Base-by-base conservation (phyloP, 2,113 vertebrate species). In the Takifugu flavidus region DNA sequence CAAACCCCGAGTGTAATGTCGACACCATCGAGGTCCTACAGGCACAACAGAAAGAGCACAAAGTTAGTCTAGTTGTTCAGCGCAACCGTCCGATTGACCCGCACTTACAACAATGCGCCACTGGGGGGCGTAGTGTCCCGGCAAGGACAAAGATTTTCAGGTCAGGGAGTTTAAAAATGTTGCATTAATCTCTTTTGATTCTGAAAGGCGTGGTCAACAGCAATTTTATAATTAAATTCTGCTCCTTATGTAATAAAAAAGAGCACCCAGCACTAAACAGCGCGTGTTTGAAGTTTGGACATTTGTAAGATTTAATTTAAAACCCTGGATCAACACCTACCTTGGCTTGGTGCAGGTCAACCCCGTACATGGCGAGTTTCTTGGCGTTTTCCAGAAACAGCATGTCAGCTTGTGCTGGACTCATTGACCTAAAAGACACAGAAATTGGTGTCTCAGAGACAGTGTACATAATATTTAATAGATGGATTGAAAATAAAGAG, bases 351-450 rank as follows among this genome's bases (percentile, higher is more conserved):
- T 98, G 95, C 82, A 97, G 91, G 80, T 99, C 95, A 1, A 98
- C 93, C 64, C 97, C 96, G 74, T 98, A 98, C 96, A 99, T 95
- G 0, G 95, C 93, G 0, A 99, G 91, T 71, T 95, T 95, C 89
- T 95, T 96, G 74, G 95, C 96, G 83, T 96, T 98, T 90, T 99
- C 95, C 71, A 98, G 92, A 79, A 98, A 99, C 86, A 95, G 87
- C 87, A 95, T 74, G 77, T 98, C 97, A 65, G 97, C 96, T 71
- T 98, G 94, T 70, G 95, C 96, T 76, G 96, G 95, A 84, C 90
- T 96, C 95, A 99, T 97, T 64, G 93, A 95, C 68, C 97, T 99
- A 86, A 39, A 55, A 27, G 62, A 72, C 43, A 83, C 10, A 72
- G 13, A 63, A 47, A 47, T n/a, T 5, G 14, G 2, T 11, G 34